Evolutionary conservation across 2,888 invertebrate species (phyloP).

Genomic region (Sarcophaga caerulescens): DNA sequence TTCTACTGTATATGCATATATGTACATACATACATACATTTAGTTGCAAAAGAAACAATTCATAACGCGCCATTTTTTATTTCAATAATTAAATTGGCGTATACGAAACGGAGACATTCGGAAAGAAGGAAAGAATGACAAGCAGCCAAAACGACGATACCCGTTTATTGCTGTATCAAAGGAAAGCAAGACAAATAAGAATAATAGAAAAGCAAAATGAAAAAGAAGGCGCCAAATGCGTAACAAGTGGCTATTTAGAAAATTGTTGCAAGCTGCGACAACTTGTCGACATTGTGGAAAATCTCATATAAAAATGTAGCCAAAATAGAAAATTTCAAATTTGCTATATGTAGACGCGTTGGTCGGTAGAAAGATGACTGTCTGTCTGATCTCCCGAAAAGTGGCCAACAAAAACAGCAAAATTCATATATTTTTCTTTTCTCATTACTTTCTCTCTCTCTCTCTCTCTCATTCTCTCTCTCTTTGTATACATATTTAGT

Average conservation of each 20-base stretch:
- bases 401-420: conserved; percentile 26
- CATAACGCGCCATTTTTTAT: conserved; percentile 53
- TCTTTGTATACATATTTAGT: conserved; percentile 6
- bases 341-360: not conserved
- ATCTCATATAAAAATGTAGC: conserved; percentile 19
- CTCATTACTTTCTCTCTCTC: not conserved
- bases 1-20: too few relatives aligned
- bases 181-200: conserved; percentile 2
- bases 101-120: conserved; percentile 23
- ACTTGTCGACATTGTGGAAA: conserved; percentile 53
- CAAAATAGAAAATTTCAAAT: conserved; percentile 33
- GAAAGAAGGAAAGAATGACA: conserved; percentile 14
- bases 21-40: not conserved
- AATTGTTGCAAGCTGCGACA: conserved; percentile 64
- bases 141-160: conserved; percentile 34
- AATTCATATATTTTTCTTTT: not conserved
- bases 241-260: conserved; percentile 63
- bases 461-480: not conserved
- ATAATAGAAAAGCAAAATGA: conserved; percentile 1
- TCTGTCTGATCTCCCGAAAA: conserved; percentile 55
- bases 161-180: conserved; percentile 22
- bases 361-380: conserved; percentile 32
- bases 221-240: conserved; percentile 62
- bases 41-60: conserved; percentile 23
- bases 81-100: conserved; percentile 22